A percentile compares a stretch with the other conserved stretches of the same genome.
Evolutionary conservation across 2,888 invertebrate species (phyloP).

Genomic region (Chirona hameri): DNA sequence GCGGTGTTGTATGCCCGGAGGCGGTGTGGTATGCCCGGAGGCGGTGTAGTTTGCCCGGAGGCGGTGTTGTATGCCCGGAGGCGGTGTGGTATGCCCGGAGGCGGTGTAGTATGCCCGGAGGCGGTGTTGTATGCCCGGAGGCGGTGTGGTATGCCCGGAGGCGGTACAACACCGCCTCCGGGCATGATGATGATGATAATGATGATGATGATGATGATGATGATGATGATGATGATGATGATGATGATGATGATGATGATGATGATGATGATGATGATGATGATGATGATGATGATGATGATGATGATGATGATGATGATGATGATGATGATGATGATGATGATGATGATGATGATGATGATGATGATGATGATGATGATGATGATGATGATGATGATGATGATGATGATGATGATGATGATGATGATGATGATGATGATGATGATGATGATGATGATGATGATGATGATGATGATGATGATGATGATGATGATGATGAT

Average conservation of each 20-base stretch:
- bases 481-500: slow-evolving; percentile 9
- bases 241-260: slow-evolving; percentile 22
- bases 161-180: no score
- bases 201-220: slow-evolving; percentile 22
- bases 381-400: slow-evolving; percentile 22
- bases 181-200: slow-evolving; percentile 5
- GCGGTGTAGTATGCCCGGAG: no score
- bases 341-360: slow-evolving; percentile 11
- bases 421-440: slow-evolving; percentile 22
- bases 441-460: slow-evolving; percentile 22
- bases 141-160: no score
- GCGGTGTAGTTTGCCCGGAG: no score
- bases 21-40: no score
- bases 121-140: no score
- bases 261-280: slow-evolving; percentile 22
- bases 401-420: slow-evolving; percentile 22
- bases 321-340: slow-evolving; percentile 22
- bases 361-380: slow-evolving; percentile 22
- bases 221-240: not conserved
- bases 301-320: slow-evolving; percentile 22
- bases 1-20: no score
- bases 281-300: slow-evolving; percentile 22
- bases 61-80: no score
- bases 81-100: no score
- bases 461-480: slow-evolving; percentile 22